phyloP scores from a whole-genome alignment of 2,888 invertebrate species.

The Apodemia mormo region DNA sequence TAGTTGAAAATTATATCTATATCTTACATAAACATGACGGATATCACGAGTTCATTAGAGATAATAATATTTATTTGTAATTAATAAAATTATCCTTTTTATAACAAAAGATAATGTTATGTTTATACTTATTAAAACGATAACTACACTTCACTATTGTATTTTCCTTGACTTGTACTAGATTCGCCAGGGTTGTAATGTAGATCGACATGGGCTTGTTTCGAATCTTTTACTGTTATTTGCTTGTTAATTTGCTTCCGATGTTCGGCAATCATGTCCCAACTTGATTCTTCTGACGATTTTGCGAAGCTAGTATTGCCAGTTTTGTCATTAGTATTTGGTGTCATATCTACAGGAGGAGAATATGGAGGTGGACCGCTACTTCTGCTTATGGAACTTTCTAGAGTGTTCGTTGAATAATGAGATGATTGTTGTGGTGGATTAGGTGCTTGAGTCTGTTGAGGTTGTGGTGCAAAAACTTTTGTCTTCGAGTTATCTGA shows the following conservation, averaged over 20 bases:
- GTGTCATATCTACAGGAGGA: constrained; percentile 37
- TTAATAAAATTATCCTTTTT: neutral
- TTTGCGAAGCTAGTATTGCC: constrained; percentile 60
- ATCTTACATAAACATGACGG: neutral
- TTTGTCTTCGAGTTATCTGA: neutral
- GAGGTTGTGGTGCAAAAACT: constrained; percentile 16
- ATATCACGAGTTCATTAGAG: neutral
- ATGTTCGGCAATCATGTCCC: constrained; percentile 80
- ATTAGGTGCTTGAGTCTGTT: constrained; percentile 16
- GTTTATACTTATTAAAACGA: neutral
- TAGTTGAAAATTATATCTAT: neutral
- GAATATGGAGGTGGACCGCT: constrained; percentile 70
- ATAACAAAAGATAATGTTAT: neutral
- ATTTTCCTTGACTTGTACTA: constrained; percentile 42
- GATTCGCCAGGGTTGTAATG: constrained; percentile 51
- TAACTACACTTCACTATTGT: constrained; percentile 57
- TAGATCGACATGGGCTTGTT: constrained; percentile 57
- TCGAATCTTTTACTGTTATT: constrained; percentile 33
- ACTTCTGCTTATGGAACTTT: constrained; percentile 66
- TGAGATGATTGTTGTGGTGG: constrained; percentile 33
- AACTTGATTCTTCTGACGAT: constrained; percentile 57
- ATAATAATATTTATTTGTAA: neutral
- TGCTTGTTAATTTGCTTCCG: constrained; percentile 63
- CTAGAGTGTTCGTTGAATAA: constrained; percentile 61
- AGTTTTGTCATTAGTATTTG: constrained; percentile 47